A percentile compares a stretch with the other conserved stretches of the same genome.
Conservation (phyloP, 2,113 vertebrate species). For the Neogale vison region DNA sequence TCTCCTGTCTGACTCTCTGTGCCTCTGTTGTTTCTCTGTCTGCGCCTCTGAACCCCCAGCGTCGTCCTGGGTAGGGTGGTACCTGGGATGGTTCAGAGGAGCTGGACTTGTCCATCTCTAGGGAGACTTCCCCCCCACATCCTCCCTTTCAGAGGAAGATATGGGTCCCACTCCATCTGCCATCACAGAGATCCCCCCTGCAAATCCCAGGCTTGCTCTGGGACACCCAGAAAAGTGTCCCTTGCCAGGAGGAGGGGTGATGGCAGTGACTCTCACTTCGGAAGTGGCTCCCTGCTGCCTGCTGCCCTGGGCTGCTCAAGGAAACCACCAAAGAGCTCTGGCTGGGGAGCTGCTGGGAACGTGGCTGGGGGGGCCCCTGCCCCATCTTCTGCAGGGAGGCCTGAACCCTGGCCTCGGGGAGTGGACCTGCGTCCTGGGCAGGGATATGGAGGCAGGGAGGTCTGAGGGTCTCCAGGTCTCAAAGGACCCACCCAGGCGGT, state of each 20-base stretch:
- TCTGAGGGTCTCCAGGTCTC: not conserved
- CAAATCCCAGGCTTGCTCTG: not conserved
- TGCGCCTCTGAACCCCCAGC: not conserved
- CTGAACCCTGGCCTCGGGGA: not conserved
- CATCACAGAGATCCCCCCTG: not conserved
- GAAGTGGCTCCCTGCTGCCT: not conserved
- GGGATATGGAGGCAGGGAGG: not conserved
- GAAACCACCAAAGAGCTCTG: not conserved
- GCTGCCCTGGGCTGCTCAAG: not conserved
- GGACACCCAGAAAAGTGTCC: not conserved
- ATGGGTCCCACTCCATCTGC: not conserved
- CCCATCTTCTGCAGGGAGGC: not conserved
- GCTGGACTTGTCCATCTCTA: not conserved
- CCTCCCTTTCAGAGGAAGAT: not conserved
- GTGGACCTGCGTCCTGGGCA: not conserved
- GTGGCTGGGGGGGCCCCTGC: not conserved
- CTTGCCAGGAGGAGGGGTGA: not conserved
- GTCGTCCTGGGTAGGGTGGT: not conserved
- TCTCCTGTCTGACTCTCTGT: constrained; percentile 60
- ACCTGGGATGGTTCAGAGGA: not conserved
- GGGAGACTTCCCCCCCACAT: not conserved
- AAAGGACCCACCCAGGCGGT: not conserved
- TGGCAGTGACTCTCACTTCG: not conserved
- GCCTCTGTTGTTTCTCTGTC: constrained; percentile 54
- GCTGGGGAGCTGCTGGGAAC: not conserved